A percentile compares a stretch with the other conserved stretches of the same genome.
Conservation (phyloP, 2,888 invertebrate species). For the Marasmarcha lunaedactyla region DNA sequence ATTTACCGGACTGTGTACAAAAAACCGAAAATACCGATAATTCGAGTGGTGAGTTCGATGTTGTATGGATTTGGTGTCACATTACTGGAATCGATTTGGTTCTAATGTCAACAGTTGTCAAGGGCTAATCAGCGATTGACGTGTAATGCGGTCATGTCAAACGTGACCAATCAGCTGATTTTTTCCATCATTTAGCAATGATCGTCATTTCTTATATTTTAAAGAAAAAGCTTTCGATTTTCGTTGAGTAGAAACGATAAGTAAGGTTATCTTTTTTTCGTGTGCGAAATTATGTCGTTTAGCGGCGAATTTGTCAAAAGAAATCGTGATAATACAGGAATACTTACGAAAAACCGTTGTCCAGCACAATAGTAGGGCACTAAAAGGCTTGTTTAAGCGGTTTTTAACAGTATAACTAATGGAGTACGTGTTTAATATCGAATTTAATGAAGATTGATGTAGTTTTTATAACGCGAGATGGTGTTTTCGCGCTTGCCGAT, state of each 20-base stretch:
- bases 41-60: neutral
- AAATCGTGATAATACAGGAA: slow-evolving; percentile 23
- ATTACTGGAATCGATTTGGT: neutral
- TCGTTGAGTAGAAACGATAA: no score
- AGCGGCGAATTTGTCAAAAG: no score
- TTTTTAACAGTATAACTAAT: slow-evolving; percentile 29
- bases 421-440: no score
- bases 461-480: slow-evolving; percentile 33
- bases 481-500: slow-evolving; percentile 62
- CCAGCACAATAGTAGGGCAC: no score
- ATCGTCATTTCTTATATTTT: no score
- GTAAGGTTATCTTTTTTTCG: no score
- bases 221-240: no score
- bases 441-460: no score
- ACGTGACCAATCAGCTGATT: neutral
- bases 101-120: neutral
- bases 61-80: neutral
- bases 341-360: slow-evolving; percentile 52
- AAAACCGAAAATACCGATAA: slow-evolving; percentile 26
- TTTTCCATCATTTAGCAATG: no score
- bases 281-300: no score
- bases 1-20: slow-evolving; percentile 43
- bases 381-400: slow-evolving; percentile 17
- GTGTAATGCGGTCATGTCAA: neutral
- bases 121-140: neutral